These are phyloP conservation scores for Drosophila greeni DNA, from an alignment of 2,888 invertebrate species.

Conservation along the genomic window DNA sequence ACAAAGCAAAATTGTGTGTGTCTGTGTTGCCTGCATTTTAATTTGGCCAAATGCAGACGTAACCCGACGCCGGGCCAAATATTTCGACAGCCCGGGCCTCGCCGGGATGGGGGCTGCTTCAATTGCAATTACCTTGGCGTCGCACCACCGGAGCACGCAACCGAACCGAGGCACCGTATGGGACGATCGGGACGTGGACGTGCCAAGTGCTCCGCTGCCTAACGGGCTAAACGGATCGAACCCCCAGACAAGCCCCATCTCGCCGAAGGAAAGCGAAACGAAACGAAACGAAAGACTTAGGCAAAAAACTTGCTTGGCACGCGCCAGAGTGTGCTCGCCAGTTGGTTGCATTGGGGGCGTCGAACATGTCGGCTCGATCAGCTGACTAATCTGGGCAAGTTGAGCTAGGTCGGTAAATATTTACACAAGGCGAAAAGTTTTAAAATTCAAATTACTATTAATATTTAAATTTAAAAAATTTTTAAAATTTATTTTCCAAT, in stretches of 20 bases:
- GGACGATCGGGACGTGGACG: slow-evolving; percentile 21
- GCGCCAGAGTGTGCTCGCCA: slow-evolving; percentile 21
- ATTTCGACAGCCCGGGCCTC: slow-evolving; percentile 54
- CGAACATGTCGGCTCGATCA: slow-evolving; percentile 46
- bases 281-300: slow-evolving; percentile 46
- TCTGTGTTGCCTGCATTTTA: slow-evolving; percentile 43
- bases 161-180: slow-evolving; percentile 54
- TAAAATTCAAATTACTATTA: neutral
- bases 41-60: slow-evolving; percentile 53
- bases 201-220: slow-evolving; percentile 35
- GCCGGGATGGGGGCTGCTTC: slow-evolving; percentile 48
- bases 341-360: slow-evolving; percentile 49
- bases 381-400: slow-evolving; percentile 22
- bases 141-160: slow-evolving; percentile 48
- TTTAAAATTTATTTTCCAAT: too few relatives aligned
- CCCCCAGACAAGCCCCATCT: slow-evolving; percentile 17
- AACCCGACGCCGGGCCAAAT: slow-evolving; percentile 49
- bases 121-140: slow-evolving; percentile 69
- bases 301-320: slow-evolving; percentile 48
- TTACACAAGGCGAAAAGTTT: slow-evolving; percentile 2
- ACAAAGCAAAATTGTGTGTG: slow-evolving; percentile 18
- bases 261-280: slow-evolving; percentile 34
- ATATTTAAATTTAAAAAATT: neutral
- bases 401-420: slow-evolving; percentile 27
- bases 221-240: slow-evolving; percentile 48